These are phyloP conservation scores for Amazona vittata DNA, from an alignment of 2,113 vertebrate species.

Conservation along the genomic window DNA sequence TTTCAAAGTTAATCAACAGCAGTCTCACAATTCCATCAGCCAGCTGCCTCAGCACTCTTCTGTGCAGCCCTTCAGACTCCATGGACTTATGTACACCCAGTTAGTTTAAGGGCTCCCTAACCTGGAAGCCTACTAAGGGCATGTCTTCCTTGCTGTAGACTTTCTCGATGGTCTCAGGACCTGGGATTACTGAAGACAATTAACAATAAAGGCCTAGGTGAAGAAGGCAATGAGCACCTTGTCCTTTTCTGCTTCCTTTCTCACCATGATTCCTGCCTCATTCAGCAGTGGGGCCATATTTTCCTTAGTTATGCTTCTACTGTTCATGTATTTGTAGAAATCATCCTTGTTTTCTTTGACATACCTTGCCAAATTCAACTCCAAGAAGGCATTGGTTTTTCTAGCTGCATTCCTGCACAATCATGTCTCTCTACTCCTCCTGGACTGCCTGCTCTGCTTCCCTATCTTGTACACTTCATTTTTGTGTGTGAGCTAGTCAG, in stretches of 20 bases:
- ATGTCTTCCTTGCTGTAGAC: not conserved
- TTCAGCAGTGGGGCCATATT: not conserved
- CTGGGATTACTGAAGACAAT: not conserved
- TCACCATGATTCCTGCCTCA: not conserved
- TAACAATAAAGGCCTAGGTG: not conserved
- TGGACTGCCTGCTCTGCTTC: not conserved
- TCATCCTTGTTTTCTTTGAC: not conserved
- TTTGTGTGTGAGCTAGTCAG: not conserved
- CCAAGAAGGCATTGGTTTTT: not conserved
- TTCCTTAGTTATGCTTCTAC: not conserved
- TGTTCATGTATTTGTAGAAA: not conserved
- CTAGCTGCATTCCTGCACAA: not conserved
- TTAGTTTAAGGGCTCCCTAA: not conserved
- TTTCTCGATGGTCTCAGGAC: not conserved
- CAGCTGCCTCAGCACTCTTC: not conserved
- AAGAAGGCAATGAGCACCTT: not conserved
- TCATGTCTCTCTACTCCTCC: not conserved
- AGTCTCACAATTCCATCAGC: not conserved
- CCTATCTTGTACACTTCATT: rapidly evolving
- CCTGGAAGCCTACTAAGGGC: not conserved
- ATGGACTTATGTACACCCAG: rapidly evolving
- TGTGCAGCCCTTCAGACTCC: not conserved
- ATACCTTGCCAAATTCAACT: not conserved
- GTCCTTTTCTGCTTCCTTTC: not conserved
- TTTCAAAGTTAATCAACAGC: not conserved